Evolutionary conservation across 2,888 invertebrate species (phyloP).

Genomic region (Cheilosia vulpina): DNA sequence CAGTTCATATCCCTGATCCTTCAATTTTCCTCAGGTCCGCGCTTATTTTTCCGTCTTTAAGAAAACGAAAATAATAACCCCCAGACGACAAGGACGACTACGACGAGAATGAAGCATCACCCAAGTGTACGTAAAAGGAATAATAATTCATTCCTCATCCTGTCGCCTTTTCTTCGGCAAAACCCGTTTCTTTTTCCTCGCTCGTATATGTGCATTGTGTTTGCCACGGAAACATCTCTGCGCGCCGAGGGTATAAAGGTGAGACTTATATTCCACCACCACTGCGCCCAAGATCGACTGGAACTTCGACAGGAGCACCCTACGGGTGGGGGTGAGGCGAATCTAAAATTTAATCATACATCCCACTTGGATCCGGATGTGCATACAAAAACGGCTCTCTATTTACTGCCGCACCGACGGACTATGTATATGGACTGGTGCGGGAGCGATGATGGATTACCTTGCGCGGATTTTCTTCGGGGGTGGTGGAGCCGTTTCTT

Average conservation of each 20-base stretch:
- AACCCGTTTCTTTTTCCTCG: constrained; percentile 42
- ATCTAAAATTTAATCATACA: constrained; percentile 71
- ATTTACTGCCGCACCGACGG: constrained; percentile 59
- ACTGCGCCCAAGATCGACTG: constrained; percentile 44
- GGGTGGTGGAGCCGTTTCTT: neutral
- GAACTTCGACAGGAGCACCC: constrained; percentile 19
- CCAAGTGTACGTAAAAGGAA: constrained; percentile 71
- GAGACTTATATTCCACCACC: constrained; percentile 5
- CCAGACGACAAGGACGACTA: constrained; percentile 18
- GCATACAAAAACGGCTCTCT: constrained; percentile 38
- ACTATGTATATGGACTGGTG: neutral
- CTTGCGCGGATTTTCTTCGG: constrained; percentile 45
- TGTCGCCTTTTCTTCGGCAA: constrained; percentile 37
- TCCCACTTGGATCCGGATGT: constrained; percentile 51
- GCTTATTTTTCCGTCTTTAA: constrained; percentile 40
- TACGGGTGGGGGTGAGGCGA: constrained; percentile 38
- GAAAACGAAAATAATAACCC: constrained; percentile 55
- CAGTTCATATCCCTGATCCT: constrained; percentile 74
- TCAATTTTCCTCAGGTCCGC: constrained; percentile 61
- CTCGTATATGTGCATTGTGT: constrained; percentile 5
- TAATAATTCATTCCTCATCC: constrained; percentile 73
- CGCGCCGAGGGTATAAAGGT: constrained; percentile 8
- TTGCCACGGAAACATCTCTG: constrained; percentile 19
- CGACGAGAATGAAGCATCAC: constrained; percentile 45
- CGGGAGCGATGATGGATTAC: constrained; percentile 70